Base-by-base conservation (phyloP, 2,113 vertebrate species). In the Pao palembangensis region DNA sequence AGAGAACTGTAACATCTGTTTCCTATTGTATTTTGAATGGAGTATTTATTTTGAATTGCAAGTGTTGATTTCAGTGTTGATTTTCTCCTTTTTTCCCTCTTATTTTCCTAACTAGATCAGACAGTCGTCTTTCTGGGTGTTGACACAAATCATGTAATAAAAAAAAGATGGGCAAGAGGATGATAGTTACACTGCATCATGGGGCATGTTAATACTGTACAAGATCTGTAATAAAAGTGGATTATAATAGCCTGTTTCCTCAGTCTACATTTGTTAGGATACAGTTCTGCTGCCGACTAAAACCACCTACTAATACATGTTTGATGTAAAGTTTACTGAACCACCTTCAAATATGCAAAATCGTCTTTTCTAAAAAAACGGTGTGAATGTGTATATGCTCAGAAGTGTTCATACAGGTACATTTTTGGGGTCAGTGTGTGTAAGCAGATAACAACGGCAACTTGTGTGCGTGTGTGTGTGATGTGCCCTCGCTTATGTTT, bases 141-240 rank as follows among this genome's bases (percentile, higher is more conserved):
- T 66, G 12, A 64, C 47, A 54, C 60, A 47, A 55, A 63, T 63
- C 52, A 56, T 41, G 51, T 47, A 18, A 63, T 62, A 58, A 63
- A 71, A 18, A 80, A 58, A 52, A 76, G 8, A 71, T 18, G 28
- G 20, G 67, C 54, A 21, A 64, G 58, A 66, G 49, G 71, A 62
- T 66, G 68, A 66, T 71, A 25, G 61, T 73, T 58, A 75, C 72
- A 67, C 67, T 83, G 85, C 80, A 78, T 82, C 71, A 63, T 67
- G 78, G 78, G 75, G 87, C 87, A 86, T 88, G 80, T 88, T 82
- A 78, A 86, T 86, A 85, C 52, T 83, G 81, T 85, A 81, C 71
- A 83, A 85, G 82, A 85, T 48, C 61, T 87, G 81, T 84, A 87
- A 87, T 80, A 81, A 88, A 85, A 81, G 75, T 77, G 53, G 80